phyloP scores from a whole-genome alignment of 1,140 invertebrate species.

The Tetranychus cinnabarinus region DNA sequence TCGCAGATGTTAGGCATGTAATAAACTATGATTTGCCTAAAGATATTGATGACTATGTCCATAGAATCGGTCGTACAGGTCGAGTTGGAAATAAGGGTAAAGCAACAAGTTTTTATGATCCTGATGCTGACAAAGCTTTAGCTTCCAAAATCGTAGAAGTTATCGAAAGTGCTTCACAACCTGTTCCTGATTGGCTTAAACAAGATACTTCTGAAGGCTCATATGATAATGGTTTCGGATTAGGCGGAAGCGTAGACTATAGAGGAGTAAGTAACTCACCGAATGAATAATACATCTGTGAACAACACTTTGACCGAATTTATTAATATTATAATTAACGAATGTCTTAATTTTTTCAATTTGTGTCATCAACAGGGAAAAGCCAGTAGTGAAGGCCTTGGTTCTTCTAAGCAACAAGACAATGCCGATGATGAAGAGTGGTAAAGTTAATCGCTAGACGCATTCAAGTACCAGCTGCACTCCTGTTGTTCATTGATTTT shows the following conservation, averaged over 20 bases:
- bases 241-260: neutral
- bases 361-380: no score
- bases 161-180: conserved; percentile 23
- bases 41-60: conserved; percentile 89
- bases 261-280: neutral
- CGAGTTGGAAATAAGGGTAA: conserved; percentile 43
- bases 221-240: neutral
- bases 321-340: no score
- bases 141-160: conserved; percentile 41
- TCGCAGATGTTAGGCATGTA: conserved; percentile 80
- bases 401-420: no score
- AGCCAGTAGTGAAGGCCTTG: no score
- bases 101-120: conserved; percentile 82
- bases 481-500: no score
- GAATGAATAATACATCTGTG: no score
- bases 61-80: conserved; percentile 87
- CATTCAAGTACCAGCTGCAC: no score
- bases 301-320: no score
- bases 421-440: no score
- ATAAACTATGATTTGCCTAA: conserved; percentile 89
- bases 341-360: no score
- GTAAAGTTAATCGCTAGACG: no score
- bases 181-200: conserved; percentile 18
- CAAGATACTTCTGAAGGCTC: neutral
- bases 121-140: conserved; percentile 32